These are phyloP conservation scores for Paramormyrops hopkinsi DNA, from an alignment of 2,797 vertebrate genomes.

Conservation along the genomic window DNA sequence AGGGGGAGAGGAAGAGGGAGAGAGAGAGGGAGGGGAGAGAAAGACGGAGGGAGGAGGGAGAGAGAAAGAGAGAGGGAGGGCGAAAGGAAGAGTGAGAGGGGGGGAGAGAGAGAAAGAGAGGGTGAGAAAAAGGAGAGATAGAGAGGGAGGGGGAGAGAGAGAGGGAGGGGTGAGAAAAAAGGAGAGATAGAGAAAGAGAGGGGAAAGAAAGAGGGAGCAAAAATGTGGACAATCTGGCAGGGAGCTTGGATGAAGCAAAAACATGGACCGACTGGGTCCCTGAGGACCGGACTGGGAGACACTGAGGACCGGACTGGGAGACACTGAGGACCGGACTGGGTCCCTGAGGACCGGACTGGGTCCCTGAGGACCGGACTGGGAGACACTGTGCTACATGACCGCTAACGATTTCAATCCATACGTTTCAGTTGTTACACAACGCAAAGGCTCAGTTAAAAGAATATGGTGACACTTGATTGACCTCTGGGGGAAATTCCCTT, in stretches of 20 bases:
- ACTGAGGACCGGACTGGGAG: neutral
- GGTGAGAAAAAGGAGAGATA: too few relatives aligned
- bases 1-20: too few relatives aligned
- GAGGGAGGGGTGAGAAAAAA: too few relatives aligned
- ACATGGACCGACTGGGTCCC: neutral
- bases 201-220: neutral
- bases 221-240: neutral
- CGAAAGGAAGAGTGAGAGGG: too few relatives aligned
- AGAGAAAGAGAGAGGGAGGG: too few relatives aligned
- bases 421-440: neutral
- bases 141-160: too few relatives aligned
- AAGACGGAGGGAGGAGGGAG: too few relatives aligned
- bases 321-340: neutral
- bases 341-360: too few relatives aligned
- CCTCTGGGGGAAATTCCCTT: neutral
- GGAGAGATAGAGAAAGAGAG: too few relatives aligned
- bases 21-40: too few relatives aligned
- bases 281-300: neutral
- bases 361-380: neutral
- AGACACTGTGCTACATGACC: neutral
- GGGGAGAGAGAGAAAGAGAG: too few relatives aligned
- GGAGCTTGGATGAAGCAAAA: neutral
- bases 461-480: neutral
- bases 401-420: neutral
- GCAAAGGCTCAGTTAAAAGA: neutral